Base-by-base conservation (phyloP, 1,140 invertebrate genomes). In the Leptonema lineaticorne region DNA sequence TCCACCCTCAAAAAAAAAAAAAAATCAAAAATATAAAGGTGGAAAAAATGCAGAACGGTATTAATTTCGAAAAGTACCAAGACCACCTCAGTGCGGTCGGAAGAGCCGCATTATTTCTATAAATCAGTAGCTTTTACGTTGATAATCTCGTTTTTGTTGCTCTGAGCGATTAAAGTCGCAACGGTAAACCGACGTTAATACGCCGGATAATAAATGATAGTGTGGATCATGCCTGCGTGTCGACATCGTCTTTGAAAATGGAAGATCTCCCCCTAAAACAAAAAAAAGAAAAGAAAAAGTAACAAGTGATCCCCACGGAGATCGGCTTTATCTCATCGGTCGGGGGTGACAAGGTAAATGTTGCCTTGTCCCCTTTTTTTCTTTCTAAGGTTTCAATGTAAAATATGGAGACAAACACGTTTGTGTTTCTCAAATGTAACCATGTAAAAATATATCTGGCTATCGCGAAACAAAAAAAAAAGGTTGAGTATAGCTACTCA, bases 301-400 rank as follows among this genome's bases (percentile, higher is more conserved):
- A 41, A 41, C 37, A 16, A 41, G 37, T 41, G 37, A 41, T 41
- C 8, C 50, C 50, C 20, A 24, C 50, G 22, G 50, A 18, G 50
- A 53, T 53, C 50, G 50, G 22, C 22, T 24, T 53, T 53, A 53
- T 53, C 50, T 53, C 20, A 22, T 53, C 50, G 50, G 27, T n/a
- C 22, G 50, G 50, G 50, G 50, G 50, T 53, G 50, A 53, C 50
- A 53, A 20, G 22, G 50, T 11, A 53, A 24, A 53, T n/a, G n/a
- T n/a, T n/a, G n/a, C n/a, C n/a, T n/a, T n/a, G n/a, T n/a, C n/a
- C n/a, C n/a, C n/a, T n/a, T n/a, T n/a, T n/a, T n/a, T n/a, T n/a
- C n/a, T n/a, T n/a, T n/a, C n/a, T n/a, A n/a, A n/a, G n/a, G n/a
- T n/a, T n/a, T n/a, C n/a, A n/a, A n/a, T n/a, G n/a, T n/a, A n/a